Evolutionary conservation across 2,888 invertebrate species (phyloP), one percentile per base, ranked within the genome.

Genomic region (Chaetoderma sp.): DNA sequence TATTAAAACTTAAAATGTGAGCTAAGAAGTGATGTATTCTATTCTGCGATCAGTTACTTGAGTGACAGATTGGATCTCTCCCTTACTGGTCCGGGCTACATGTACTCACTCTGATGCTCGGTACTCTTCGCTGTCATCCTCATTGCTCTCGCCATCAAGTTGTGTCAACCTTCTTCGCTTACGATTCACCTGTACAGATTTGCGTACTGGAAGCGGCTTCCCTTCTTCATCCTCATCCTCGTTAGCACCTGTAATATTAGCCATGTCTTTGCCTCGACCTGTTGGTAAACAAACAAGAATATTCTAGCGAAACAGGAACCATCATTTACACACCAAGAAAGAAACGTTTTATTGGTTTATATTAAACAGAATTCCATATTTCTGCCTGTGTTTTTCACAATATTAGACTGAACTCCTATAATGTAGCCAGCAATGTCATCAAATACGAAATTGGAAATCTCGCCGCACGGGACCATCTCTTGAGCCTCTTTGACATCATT

Each of bases 231-330:
- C 57, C 60, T 74, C 67, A 23, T 71, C 68, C 47, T 68, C 69
- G 25, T 71, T 70, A 33, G 64, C 71, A 39, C 64, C 65, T n/a
- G 65, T 68, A 16, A 95, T 95, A 59, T 94, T 95, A n/a, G 93
- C 91, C 76, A 95, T 95, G 85, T 96, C 95, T 85, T 96, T 96
- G 0, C 96, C 96, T 25, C 94, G 90, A 28, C 93, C 92, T 63
- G 92, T 91, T 0, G 91, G 91, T 4, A 39, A 47, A 27, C 30
- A 45, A 36, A n/a, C n/a, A 54, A 16, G 47, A n/a, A 23, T 33
- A 13, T 27, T 33, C 56, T 16, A 58, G 58, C n/a, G 42, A 8
- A 33, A 16, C 13, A 25, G n/a, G 13, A 49, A 36, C n/a, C n/a
- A n/a, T n/a, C n/a, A n/a, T n/a, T n/a, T n/a, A n/a, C n/a, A n/a